These are phyloP conservation scores for Eulemur rufifrons DNA, from an alignment of 2,113 vertebrate genomes.

Conservation along the genomic window DNA sequence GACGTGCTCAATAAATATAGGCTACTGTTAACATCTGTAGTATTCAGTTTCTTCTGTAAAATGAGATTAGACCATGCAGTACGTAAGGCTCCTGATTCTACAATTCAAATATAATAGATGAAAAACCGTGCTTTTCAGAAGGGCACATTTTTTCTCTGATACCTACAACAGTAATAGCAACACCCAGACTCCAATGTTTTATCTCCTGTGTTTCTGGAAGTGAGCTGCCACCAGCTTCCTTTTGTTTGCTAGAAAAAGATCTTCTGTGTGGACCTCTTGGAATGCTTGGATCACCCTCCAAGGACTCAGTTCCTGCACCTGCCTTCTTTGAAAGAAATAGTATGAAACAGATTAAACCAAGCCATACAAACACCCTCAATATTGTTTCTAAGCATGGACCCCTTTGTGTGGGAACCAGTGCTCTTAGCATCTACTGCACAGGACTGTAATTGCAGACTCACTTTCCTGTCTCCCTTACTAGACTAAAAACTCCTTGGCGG, in stretches of 20 bases:
- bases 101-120: neutral
- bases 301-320: neutral
- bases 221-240: neutral
- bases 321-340: neutral
- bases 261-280: neutral
- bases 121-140: neutral
- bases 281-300: neutral
- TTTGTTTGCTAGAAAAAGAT: neutral
- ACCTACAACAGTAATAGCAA: neutral
- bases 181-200: neutral
- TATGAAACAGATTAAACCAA: neutral
- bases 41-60: neutral
- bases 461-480: neutral
- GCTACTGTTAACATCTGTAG: neutral
- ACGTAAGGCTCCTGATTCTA: neutral
- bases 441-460: neutral
- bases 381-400: neutral
- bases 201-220: neutral
- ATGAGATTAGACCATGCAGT: neutral
- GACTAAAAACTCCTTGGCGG: neutral
- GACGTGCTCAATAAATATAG: neutral
- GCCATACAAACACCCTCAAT: neutral
- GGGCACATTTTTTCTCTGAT: neutral
- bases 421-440: neutral
- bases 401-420: neutral